Evolutionary conservation across 1,140 invertebrate genomes (phyloP).

Genomic region (Lysiphlebus fabarum): DNA sequence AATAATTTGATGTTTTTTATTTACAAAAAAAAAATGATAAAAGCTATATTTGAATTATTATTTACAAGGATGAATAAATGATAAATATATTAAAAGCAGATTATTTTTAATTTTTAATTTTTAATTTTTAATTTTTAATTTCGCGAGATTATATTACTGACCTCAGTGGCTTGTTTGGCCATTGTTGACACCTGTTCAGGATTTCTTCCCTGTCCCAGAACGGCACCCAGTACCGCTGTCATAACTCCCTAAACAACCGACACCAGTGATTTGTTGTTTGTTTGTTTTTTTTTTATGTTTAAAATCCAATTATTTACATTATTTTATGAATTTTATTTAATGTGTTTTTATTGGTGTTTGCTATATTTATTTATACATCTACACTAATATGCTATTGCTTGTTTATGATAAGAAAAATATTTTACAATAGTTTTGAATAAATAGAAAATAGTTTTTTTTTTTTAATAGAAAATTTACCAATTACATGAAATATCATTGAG

Average conservation of each 20-base stretch:
- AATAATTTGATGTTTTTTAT: too few species aligned
- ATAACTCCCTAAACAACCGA: conserved; percentile 75
- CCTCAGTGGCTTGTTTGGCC: conserved; percentile 91
- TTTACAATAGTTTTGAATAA: too few species aligned
- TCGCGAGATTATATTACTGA: conserved; percentile 56
- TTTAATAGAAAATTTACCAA: too few species aligned
- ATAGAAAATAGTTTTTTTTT: too few species aligned
- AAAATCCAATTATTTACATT: conserved; percentile 38
- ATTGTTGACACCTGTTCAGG: conserved; percentile 83
- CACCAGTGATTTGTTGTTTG: conserved; percentile 49
- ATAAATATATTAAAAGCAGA: too few species aligned
- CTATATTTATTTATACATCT: not conserved
- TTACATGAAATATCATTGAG: too few species aligned
- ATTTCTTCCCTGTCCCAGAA: conserved; percentile 80
- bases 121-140: not conserved
- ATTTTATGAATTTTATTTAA: conserved; percentile 13
- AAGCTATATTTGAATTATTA: too few species aligned
- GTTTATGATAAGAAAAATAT: too few species aligned
- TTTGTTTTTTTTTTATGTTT: conserved; percentile 39
- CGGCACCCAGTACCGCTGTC: conserved; percentile 80
- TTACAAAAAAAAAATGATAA: too few species aligned
- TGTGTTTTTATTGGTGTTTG: not conserved
- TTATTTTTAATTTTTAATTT: not conserved
- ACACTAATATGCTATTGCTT: conserved; percentile 1
- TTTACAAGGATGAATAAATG: not conserved